phyloP scores from a whole-genome alignment of 2,797 vertebrate genomes.

The Bufotes viridis region DNA sequence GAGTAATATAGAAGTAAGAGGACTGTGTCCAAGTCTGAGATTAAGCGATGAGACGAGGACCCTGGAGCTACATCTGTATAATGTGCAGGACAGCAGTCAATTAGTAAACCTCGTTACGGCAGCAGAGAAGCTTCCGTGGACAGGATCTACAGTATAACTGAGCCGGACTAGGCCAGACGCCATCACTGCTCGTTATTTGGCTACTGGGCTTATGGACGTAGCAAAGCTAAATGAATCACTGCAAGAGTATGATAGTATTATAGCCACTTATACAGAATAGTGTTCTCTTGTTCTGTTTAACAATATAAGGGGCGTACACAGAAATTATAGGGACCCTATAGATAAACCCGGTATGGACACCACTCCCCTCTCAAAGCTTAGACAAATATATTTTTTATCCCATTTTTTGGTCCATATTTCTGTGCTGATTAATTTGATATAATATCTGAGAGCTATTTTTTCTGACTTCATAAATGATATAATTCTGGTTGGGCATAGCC shows the following conservation, averaged over 20 bases:
- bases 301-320: background rate
- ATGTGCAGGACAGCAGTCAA: conserved; percentile 5
- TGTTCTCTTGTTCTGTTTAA: background rate
- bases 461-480: too few relatives aligned
- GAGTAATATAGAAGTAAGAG: background rate
- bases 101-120: background rate
- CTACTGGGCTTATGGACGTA: background rate
- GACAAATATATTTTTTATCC: background rate
- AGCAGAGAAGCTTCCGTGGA: background rate
- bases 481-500: background rate
- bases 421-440: too few relatives aligned
- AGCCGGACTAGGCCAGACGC: background rate
- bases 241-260: background rate
- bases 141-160: background rate
- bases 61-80: background rate
- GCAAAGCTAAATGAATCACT: background rate
- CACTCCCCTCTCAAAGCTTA: background rate
- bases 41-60: conserved; percentile 6
- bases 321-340: background rate
- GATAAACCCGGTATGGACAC: background rate
- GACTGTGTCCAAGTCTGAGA: background rate
- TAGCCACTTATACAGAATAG: background rate
- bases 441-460: too few relatives aligned
- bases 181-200: background rate
- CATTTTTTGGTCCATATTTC: too few relatives aligned